Evolutionary conservation across 2,113 vertebrate genomes (phyloP), one percentile per base, ranked within the genome.

Genomic region (Phainopepla nitens): DNA sequence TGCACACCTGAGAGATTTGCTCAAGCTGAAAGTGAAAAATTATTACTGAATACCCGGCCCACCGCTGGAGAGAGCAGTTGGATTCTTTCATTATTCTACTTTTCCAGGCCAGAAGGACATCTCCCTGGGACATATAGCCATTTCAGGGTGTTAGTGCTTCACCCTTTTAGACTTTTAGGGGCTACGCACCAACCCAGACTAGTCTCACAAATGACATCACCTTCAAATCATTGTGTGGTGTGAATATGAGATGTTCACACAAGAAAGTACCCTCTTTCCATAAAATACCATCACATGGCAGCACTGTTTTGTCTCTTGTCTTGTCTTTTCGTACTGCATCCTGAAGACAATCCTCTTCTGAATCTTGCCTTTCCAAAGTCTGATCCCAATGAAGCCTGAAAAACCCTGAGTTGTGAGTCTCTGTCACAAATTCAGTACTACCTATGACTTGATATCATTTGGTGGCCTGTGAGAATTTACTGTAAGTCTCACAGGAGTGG

Each of bases 1-100:
- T 16, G 27, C 29, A 3, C 15, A 66, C 47, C 27, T 50, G 61
- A 1, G 5, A 93, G 56, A 80, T 81, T 88, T 93, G 35, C 49
- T 90, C 56, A 56, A 68, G 57, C 62, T 82, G 56, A 62, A 75
- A 90, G 69, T 83, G 60, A 94, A 93, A 96, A 93, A 73, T 9
- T 0, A 21, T 73, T 64, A 56, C 33, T 81, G 69, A 44, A 78
- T 90, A 49, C 31, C 42, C 88, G 47, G 69, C 22, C 28, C 68
- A 29, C 71, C 1, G 0, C n/a, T 88, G 60, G n/a, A 92, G 51
- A 90, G 20, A 76, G 33, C 41, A 78, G 35, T 22, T 75, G 47
- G 9, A 45, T 89, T 93, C 60, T 77, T 81, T 41, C 11, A 2
- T 62, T 91, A 36, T 82, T 84, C 57, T 80, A 27, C 31, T 80